Evolutionary conservation across 1,140 invertebrate species (phyloP), one percentile per base, ranked within the genome.

Genomic region (Lysiphlebus fabarum): DNA sequence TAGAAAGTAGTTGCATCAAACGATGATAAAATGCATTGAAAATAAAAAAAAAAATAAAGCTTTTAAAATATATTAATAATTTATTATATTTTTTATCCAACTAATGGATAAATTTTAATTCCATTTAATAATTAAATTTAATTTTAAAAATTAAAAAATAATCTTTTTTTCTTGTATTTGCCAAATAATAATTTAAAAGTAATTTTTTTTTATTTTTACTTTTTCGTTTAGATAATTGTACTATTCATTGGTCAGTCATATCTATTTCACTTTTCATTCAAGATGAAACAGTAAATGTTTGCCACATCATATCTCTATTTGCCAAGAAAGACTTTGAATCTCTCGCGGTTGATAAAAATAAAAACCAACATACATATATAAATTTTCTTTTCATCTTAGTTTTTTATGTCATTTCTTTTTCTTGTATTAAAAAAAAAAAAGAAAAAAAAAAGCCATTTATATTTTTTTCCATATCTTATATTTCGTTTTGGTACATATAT

Each of bases 221-320:
- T 17, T 7, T 10, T 14, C 14, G 7, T 14, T 14, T 8, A 9
- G 5, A n/a, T 8, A 8, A 14, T 47, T 7, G 47, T 6, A 34
- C 26, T 12, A 7, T n/a, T 45, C 40, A 67, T 68, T 62, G 70
- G 68, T 69, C 63, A 66, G 65, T 69, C 72, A 73, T 77, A 72
- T 75, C 70, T 68, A 70, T 59, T 8, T 71, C 64, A 68, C 67
- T 74, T 77, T 77, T 75, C 70, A 73, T 67, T 61, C 63, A 62
- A 69, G 67, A 73, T 75, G 73, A 77, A 70, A 74, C 67, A 11
- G 75, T 74, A 77, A 77, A 76, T 74, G 76, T 58, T 63, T 17
- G 43, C 33, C 33, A 51, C 45, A 42, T 59, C 63, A 61, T 75
- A 73, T 75, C 70, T 74, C 66, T 72, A 76, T 77, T 73, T 75